Percentiles rank a stretch among this genome's conserved stretches.
Conservation (phyloP, 2,113 vertebrate genomes). For the Chrysemys picta region DNA sequence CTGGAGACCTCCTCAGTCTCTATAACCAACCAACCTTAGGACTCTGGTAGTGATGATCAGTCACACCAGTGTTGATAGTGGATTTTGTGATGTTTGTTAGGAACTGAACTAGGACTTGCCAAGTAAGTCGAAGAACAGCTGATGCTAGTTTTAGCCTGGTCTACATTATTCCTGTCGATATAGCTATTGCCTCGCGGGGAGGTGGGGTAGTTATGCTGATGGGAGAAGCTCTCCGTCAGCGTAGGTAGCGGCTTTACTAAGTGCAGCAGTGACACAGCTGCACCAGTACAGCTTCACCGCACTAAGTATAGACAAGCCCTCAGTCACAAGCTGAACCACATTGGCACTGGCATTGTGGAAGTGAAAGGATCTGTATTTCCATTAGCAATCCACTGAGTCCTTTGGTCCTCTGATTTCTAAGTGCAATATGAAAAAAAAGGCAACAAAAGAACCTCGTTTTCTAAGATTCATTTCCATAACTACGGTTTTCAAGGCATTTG, state of each 20-base stretch:
- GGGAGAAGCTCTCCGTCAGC: neutral
- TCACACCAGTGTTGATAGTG: neutral
- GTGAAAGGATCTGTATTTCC: neutral
- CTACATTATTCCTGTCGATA: neutral
- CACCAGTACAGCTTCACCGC: neutral
- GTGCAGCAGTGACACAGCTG: neutral
- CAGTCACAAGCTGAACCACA: neutral
- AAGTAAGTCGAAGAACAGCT: neutral
- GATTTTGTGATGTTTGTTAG: neutral
- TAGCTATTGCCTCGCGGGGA: neutral
- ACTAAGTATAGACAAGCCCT: neutral
- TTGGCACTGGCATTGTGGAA: neutral
- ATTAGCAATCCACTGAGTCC: neutral
- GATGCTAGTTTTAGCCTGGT: neutral
- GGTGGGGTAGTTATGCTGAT: neutral
- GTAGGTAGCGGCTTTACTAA: neutral
- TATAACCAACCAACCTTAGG: neutral
- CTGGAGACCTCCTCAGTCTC: neutral
- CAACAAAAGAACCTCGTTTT: neutral
- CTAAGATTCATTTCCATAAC: neutral
- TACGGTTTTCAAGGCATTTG: neutral
- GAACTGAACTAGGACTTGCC: neutral
- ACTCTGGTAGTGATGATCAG: neutral
- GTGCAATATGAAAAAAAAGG: neutral
- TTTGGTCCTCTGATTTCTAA: neutral